phyloP scores from a whole-genome alignment of 2,797 vertebrate species.

The Garrulus glandarius region DNA sequence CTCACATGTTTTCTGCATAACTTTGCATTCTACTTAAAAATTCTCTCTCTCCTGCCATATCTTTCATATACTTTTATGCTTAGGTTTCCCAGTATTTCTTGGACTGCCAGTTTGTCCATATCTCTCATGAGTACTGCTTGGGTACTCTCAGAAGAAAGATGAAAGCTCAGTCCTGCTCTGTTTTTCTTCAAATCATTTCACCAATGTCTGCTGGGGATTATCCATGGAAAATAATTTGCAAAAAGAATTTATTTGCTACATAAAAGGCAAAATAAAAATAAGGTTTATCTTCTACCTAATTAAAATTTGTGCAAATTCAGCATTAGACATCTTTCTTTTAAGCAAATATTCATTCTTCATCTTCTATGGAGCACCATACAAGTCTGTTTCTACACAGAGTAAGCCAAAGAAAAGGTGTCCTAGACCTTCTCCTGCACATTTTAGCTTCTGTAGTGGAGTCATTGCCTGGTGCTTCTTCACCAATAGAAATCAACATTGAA shows the following conservation, averaged over 20 bases:
- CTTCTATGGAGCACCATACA: background rate
- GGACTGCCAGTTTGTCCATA: conserved; percentile 26
- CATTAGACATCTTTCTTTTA: background rate
- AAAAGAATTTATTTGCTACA: conserved; percentile 15
- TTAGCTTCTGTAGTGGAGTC: background rate
- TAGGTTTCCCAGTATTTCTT: conserved; percentile 36
- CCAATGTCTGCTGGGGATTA: conserved; percentile 34
- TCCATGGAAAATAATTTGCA: conserved; percentile 52
- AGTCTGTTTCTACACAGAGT: background rate
- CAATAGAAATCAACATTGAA: background rate
- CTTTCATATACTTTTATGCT: conserved; percentile 54
- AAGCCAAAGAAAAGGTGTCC: background rate
- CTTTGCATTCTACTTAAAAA: conserved; percentile 64
- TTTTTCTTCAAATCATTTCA: conserved; percentile 25
- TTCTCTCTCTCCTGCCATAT: conserved; percentile 41
- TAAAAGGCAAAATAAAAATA: conserved; percentile 17
- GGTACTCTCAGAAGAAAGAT: conserved; percentile 38
- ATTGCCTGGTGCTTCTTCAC: background rate
- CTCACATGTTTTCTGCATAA: conserved; percentile 52
- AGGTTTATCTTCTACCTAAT: background rate
- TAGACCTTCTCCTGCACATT: background rate
- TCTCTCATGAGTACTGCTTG: background rate
- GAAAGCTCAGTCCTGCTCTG: conserved; percentile 52
- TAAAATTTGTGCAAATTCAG: background rate
- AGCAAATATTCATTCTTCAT: background rate